These are phyloP conservation scores for Ornithoptera priamus DNA, from an alignment of 2,888 invertebrate species.

Conservation along the genomic window DNA sequence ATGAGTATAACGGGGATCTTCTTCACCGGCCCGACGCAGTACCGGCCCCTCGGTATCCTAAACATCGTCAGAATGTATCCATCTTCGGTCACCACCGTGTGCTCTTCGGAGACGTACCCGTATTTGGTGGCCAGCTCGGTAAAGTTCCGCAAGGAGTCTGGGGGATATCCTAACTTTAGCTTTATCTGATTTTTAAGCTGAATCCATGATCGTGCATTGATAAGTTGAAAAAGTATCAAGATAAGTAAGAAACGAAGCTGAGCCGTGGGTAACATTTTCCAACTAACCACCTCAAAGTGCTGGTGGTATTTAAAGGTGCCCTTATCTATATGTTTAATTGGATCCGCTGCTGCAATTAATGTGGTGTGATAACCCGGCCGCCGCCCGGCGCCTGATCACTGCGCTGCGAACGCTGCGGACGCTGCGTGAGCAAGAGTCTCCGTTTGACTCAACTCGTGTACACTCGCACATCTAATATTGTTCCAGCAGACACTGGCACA, in stretches of 20 bases:
- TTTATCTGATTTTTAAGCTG: constrained; percentile 31
- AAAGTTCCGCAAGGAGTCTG: constrained; percentile 36
- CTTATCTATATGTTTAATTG: no score
- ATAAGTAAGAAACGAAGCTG: background rate
- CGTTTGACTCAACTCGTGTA: no score
- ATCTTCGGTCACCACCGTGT: constrained; percentile 37
- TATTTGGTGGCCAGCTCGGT: constrained; percentile 31
- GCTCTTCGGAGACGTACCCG: constrained; percentile 31
- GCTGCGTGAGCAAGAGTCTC: no score
- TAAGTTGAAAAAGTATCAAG: background rate
- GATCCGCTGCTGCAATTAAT: no score
- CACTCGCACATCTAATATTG: no score
- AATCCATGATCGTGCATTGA: background rate
- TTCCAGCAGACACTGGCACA: no score
- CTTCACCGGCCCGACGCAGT: constrained; percentile 46
- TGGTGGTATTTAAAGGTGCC: no score
- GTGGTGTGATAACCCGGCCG: no score
- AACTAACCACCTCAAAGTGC: no score
- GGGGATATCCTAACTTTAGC: constrained; percentile 40
- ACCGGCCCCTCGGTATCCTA: constrained; percentile 31
- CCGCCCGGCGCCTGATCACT: no score
- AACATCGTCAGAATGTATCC: constrained; percentile 40
- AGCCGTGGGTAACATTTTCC: background rate
- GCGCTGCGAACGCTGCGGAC: no score
- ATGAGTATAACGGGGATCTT: constrained; percentile 29